These are phyloP conservation scores for Coreoperca whiteheadi DNA, from an alignment of 2,113 vertebrate species.

Conservation along the genomic window DNA sequence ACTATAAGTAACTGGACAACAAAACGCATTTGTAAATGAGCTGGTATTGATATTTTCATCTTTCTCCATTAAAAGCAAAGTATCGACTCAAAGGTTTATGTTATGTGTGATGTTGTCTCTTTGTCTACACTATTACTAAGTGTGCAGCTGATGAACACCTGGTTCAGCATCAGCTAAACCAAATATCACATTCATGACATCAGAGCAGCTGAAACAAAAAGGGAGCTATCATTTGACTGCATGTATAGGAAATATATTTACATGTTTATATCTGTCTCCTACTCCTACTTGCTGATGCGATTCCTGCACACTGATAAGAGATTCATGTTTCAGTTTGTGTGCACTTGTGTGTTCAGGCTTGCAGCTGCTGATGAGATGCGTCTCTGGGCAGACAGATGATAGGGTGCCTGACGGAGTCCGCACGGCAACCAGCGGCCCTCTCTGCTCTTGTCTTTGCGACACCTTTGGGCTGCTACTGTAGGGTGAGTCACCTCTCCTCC, in stretches of 20 bases:
- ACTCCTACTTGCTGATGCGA: neutral
- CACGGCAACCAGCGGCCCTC: slow-evolving; percentile 32
- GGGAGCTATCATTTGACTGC: neutral
- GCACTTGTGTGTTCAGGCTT: slow-evolving; percentile 7
- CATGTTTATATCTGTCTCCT: neutral
- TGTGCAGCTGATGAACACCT: slow-evolving; percentile 32
- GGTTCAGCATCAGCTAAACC: slow-evolving; percentile 19
- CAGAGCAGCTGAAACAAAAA: neutral
- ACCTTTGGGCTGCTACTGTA: slow-evolving; percentile 46
- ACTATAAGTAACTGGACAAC: slow-evolving; percentile 74
- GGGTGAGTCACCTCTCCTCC: slow-evolving; percentile 70
- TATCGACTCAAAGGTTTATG: slow-evolving; percentile 68
- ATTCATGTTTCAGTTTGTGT: slow-evolving; percentile 16
- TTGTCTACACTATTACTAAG: slow-evolving; percentile 60
- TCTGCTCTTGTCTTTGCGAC: slow-evolving; percentile 52
- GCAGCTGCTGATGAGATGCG: slow-evolving; percentile 18
- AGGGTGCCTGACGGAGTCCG: slow-evolving; percentile 46
- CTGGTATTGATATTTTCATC: slow-evolving; percentile 80
- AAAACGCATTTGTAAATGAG: slow-evolving; percentile 77
- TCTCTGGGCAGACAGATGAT: slow-evolving; percentile 24
- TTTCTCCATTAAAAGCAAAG: slow-evolving; percentile 76
- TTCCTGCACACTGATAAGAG: slow-evolving; percentile 11
- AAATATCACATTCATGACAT: slow-evolving; percentile 61
- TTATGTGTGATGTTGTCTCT: slow-evolving; percentile 71
- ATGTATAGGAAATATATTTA: neutral